Conservation (phyloP, 2,113 vertebrate genomes). For the Halcyon malimbica region DNA sequence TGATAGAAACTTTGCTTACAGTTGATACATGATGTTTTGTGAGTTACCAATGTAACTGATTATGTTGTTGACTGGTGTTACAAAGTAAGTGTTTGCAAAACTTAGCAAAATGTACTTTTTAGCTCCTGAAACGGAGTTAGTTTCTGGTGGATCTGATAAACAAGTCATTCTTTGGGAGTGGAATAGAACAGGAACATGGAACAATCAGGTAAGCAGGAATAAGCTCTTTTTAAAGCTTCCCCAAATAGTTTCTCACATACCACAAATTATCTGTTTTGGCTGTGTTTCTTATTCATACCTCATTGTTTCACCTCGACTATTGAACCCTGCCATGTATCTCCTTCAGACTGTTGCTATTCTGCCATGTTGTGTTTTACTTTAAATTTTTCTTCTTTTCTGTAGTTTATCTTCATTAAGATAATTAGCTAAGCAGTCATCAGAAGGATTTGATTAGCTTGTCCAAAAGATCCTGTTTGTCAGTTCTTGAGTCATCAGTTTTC, state of each 20-base stretch:
- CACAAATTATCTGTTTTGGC: not conserved
- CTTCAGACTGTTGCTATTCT: not conserved
- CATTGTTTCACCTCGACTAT: not conserved
- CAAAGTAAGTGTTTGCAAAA: not conserved
- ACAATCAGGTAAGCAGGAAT: conserved; percentile 79
- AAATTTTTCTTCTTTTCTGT: not conserved
- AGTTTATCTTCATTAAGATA: not conserved
- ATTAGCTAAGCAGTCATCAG: not conserved
- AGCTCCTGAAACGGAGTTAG: conserved; percentile 85
- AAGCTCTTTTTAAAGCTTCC: not conserved
- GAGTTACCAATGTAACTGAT: not conserved
- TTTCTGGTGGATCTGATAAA: conserved; percentile 93
- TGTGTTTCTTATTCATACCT: not conserved
- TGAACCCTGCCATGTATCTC: not conserved
- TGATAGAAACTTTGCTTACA: not conserved
- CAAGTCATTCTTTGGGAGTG: conserved; percentile 87
- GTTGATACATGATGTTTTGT: not conserved
- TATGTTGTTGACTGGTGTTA: not conserved
- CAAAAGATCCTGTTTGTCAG: not conserved
- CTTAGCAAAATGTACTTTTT: not conserved
- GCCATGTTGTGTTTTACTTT: not conserved
- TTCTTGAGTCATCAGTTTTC: not conserved
- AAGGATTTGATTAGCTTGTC: not conserved
- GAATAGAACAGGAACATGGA: conserved; percentile 38
- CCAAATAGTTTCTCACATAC: not conserved